These are phyloP conservation scores for Neosilurus hyrtlii DNA, from an alignment of 2,797 vertebrate species.

Conservation along the genomic window DNA sequence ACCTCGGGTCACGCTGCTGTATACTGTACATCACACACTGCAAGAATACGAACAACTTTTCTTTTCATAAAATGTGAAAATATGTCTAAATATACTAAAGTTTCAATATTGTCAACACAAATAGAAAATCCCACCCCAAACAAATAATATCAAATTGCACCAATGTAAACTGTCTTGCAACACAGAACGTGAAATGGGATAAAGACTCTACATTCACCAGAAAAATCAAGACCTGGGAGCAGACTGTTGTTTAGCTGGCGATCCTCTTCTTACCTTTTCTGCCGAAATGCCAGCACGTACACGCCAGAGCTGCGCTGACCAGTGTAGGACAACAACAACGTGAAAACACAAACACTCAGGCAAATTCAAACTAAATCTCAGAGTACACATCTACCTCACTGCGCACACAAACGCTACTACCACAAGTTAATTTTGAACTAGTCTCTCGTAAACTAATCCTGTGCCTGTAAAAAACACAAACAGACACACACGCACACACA, in stretches of 20 bases:
- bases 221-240: neutral
- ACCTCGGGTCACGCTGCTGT: neutral
- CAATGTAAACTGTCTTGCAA: neutral
- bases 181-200: neutral
- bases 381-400: constrained; percentile 41
- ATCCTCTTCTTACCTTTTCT: constrained; percentile 54
- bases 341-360: constrained; percentile 39
- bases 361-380: constrained; percentile 34
- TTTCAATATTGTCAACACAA: neutral
- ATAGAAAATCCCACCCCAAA: neutral
- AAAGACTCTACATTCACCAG: neutral
- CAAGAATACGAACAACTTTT: neutral
- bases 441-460: constrained; percentile 6
- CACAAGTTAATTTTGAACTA: constrained; percentile 13
- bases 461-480: constrained; percentile 14
- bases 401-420: constrained; percentile 12
- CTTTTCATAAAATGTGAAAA: neutral
- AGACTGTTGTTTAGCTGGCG: neutral
- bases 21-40: neutral
- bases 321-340: constrained; percentile 34
- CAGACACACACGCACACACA: constrained; percentile 21
- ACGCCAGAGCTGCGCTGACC: constrained; percentile 48
- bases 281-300: constrained; percentile 55
- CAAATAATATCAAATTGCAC: neutral
- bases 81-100: neutral